Conservation (phyloP, 2,888 invertebrate species). For the Slavum lentiscoides region DNA sequence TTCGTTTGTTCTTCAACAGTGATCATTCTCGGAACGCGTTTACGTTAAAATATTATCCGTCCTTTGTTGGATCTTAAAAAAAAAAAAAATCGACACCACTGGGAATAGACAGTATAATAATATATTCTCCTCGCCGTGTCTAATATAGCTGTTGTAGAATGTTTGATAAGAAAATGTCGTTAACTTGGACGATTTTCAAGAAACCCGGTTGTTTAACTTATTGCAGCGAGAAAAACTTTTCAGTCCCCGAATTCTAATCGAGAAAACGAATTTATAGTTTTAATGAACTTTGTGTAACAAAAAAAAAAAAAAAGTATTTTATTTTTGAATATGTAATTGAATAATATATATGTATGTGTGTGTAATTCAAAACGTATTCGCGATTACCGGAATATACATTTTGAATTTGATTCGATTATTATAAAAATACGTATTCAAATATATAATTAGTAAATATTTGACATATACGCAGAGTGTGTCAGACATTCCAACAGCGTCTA, state of each 20-base stretch:
- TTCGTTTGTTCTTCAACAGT: not conserved
- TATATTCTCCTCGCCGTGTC: not conserved
- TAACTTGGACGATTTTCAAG: conserved; percentile 19
- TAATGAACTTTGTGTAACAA: not conserved
- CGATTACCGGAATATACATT: not conserved
- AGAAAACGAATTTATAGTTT: not conserved
- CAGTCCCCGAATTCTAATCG: not conserved
- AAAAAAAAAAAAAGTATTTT: too few relatives aligned
- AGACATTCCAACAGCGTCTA: too few relatives aligned
- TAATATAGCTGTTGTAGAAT: conserved; percentile 8
- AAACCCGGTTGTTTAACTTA: not conserved
- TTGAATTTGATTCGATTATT: too few relatives aligned
- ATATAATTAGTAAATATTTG: too few relatives aligned
- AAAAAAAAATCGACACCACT: not conserved
- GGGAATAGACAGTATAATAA: not conserved
- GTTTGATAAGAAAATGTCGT: conserved; percentile 3
- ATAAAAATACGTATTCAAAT: too few relatives aligned
- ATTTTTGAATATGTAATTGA: too few relatives aligned
- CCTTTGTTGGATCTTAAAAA: not conserved
- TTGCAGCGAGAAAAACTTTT: not conserved
- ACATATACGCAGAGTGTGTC: too few relatives aligned
- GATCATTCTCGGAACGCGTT: not conserved
- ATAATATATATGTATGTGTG: too few relatives aligned
- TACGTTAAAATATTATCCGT: not conserved
- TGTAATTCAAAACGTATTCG: too few relatives aligned